A percentile compares a stretch with the other conserved stretches of the same genome.
Conservation (phyloP, 1,140 invertebrate species). For the Halictus rubicundus region DNA sequence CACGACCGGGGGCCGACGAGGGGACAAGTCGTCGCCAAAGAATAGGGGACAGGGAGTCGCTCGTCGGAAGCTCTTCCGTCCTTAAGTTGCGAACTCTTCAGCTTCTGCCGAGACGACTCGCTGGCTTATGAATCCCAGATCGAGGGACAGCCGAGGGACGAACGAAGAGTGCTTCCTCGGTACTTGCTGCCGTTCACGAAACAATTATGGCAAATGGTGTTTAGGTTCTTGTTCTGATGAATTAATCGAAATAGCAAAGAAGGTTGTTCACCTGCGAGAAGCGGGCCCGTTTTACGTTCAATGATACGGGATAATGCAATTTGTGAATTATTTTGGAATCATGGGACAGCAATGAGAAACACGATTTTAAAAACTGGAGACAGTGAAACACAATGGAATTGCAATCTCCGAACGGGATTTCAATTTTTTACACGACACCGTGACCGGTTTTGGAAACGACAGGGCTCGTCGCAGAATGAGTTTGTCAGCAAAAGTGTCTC, state of each 20-base stretch:
- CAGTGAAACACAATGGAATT: not conserved
- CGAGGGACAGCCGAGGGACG: too few relatives aligned
- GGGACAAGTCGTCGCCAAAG: not conserved
- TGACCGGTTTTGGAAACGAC: not conserved
- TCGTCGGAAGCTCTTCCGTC: not conserved
- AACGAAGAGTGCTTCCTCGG: too few relatives aligned
- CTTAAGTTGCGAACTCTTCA: not conserved
- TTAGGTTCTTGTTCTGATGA: too few relatives aligned
- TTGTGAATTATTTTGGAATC: too few relatives aligned
- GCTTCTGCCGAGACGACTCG: not conserved
- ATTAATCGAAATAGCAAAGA: too few relatives aligned
- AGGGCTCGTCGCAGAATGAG: too few relatives aligned
- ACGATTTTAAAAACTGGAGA: not conserved
- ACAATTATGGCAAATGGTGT: too few relatives aligned
- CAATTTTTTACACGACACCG: slow-evolving; percentile 6
- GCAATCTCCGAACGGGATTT: not conserved
- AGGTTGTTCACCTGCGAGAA: too few relatives aligned
- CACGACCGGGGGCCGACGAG: not conserved
- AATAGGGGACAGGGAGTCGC: not conserved
- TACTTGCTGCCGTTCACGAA: too few relatives aligned
- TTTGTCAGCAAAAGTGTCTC: slow-evolving; percentile 18
- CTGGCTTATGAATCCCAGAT: not conserved
- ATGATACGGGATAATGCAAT: too few relatives aligned
- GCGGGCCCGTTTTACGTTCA: too few relatives aligned
- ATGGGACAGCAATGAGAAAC: not conserved